Evolutionary conservation across 64 coral and sea anemone genomes (phyloP).

Genomic region (Hydrozoanthus tunicans): DNA sequence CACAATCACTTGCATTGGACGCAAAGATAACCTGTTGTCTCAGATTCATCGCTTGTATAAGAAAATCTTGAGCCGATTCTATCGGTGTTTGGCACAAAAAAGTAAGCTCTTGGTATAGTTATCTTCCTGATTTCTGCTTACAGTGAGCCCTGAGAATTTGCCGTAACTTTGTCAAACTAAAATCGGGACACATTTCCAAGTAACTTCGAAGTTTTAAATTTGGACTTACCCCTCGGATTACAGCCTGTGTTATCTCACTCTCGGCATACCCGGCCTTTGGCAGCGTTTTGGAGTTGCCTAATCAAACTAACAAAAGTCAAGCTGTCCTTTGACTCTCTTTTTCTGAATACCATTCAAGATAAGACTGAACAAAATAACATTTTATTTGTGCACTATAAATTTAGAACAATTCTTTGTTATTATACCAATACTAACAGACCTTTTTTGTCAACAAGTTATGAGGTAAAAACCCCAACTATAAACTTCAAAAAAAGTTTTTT

Average conservation of each 20-base stretch:
- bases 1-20: slow-evolving; percentile 21
- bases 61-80: slow-evolving; percentile 55
- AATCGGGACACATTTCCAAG: slow-evolving; percentile 43
- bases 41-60: slow-evolving; percentile 61
- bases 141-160: slow-evolving; percentile 56
- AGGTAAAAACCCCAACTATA: slow-evolving; percentile 13
- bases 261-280: slow-evolving; percentile 24
- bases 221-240: slow-evolving; percentile 41
- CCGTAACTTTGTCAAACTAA: slow-evolving; percentile 8
- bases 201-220: slow-evolving; percentile 42
- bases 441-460: slow-evolving; percentile 17
- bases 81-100: slow-evolving; percentile 26
- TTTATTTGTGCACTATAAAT: slow-evolving; percentile 28
- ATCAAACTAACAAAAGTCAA: slow-evolving; percentile 22
- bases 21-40: slow-evolving; percentile 57
- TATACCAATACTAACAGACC: slow-evolving; percentile 24
- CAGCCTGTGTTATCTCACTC: slow-evolving; percentile 25
- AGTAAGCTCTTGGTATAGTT: slow-evolving; percentile 66
- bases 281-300: slow-evolving; percentile 25
- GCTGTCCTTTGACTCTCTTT: slow-evolving; percentile 14
- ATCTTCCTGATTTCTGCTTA: slow-evolving; percentile 53
- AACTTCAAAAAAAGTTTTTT: slow-evolving; percentile 16
- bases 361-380: slow-evolving; percentile 25
- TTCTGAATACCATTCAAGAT: slow-evolving; percentile 16
- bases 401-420: slow-evolving; percentile 19